These are phyloP conservation scores for Dromaius novaehollandiae DNA, from an alignment of 2,113 vertebrate genomes.

Conservation along the genomic window DNA sequence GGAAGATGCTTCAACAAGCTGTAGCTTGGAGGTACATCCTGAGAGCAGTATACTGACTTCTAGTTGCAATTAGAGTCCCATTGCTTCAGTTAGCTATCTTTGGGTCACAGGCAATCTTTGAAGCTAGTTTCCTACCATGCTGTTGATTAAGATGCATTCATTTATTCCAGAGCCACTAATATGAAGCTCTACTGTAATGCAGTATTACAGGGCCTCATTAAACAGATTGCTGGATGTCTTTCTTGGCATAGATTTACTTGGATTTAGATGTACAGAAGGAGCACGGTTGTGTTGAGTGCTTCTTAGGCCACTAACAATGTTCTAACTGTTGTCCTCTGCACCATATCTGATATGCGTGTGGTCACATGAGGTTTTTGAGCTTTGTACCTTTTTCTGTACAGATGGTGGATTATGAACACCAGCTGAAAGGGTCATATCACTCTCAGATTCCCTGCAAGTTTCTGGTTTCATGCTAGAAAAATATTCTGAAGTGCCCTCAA, in stretches of 20 bases:
- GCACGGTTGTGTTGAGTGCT: neutral
- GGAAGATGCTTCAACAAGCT: neutral
- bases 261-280: neutral
- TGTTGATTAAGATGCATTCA: neutral
- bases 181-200: neutral
- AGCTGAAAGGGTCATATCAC: slow-evolving; percentile 8
- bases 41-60: neutral
- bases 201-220: neutral
- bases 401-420: neutral
- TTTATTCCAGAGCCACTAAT: neutral
- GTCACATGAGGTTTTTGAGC: neutral
- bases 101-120: neutral
- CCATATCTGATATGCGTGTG: neutral
- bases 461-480: neutral
- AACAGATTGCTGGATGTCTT: neutral
- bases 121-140: neutral
- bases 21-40: neutral
- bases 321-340: neutral
- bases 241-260: neutral
- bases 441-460: neutral
- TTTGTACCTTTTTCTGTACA: neutral
- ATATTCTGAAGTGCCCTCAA: neutral
- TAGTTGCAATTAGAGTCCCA: neutral
- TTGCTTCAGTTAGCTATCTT: neutral
- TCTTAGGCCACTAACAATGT: neutral